Evolutionary conservation across 1,140 invertebrate genomes (phyloP).

Genomic region (Steinernema feltiae): DNA sequence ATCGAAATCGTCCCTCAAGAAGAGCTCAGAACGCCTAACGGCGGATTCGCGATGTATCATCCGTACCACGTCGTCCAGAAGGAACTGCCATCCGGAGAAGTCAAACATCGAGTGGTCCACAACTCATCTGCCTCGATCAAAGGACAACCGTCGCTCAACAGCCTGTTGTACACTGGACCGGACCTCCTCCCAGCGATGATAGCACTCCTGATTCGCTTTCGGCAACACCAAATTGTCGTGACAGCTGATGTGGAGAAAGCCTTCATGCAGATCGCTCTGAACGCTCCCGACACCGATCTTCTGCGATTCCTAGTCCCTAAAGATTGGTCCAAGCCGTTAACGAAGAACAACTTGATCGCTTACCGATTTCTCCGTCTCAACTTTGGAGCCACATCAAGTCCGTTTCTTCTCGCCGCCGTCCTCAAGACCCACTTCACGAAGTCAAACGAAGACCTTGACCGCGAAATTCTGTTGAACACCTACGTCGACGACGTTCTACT

Average conservation of each 20-base stretch:
- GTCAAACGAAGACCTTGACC: neutral
- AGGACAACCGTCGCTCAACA: constrained; percentile 53
- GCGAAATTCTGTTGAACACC: neutral
- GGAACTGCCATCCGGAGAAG: constrained; percentile 20
- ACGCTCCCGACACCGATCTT: constrained; percentile 22
- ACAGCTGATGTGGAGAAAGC: constrained; percentile 31
- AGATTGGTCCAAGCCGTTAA: neutral
- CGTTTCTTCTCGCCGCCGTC: constrained; percentile 23
- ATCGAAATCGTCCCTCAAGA: neutral
- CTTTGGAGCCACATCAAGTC: constrained; percentile 29
- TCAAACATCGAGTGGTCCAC: constrained; percentile 56
- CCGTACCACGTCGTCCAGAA: neutral
- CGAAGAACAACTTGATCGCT: constrained; percentile 11
- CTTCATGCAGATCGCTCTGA: constrained; percentile 31
- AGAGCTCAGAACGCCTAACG: neutral
- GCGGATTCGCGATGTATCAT: neutral
- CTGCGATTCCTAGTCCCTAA: constrained; percentile 36
- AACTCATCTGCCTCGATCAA: constrained; percentile 52
- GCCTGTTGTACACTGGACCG: constrained; percentile 41
- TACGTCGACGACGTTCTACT: neutral
- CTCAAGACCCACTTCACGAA: constrained; percentile 14
- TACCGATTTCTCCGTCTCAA: constrained; percentile 24
- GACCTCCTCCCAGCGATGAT: constrained; percentile 16
- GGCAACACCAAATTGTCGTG: constrained; percentile 4
- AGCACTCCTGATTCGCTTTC: constrained; percentile 23